A percentile compares a stretch with the other conserved stretches of the same genome.
phyloP scores from a whole-genome alignment of 2,797 vertebrate genomes.

The Sandelia bainsii region DNA sequence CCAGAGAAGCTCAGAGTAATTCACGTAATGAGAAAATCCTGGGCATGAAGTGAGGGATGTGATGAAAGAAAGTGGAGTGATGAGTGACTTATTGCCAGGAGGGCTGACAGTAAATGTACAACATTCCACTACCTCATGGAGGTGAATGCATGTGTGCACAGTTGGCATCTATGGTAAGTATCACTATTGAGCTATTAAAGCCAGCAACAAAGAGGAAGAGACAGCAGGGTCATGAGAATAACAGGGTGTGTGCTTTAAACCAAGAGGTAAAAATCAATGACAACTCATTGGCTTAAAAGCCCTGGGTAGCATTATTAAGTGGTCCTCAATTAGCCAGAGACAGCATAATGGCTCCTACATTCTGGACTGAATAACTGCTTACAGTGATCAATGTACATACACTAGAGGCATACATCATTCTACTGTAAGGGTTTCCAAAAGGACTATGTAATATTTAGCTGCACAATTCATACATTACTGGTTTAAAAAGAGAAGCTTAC shows the following conservation, averaged over 20 bases:
- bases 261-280: constrained; percentile 79
- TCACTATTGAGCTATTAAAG: constrained; percentile 72
- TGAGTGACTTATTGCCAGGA: constrained; percentile 69
- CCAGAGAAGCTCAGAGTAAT: constrained; percentile 38
- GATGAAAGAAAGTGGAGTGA: constrained; percentile 64
- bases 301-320: constrained; percentile 73
- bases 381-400: constrained; percentile 41
- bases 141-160: constrained; percentile 50
- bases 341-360: constrained; percentile 57
- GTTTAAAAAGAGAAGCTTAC: constrained; percentile 14
- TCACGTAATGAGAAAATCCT: constrained; percentile 39
- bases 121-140: constrained; percentile 73
- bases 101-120: constrained; percentile 70
- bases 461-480: constrained; percentile 14
- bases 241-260: constrained; percentile 53
- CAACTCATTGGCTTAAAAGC: constrained; percentile 83
- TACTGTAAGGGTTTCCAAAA: constrained; percentile 21
- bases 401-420: constrained; percentile 47
- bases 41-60: constrained; percentile 34
- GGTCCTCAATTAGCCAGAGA: constrained; percentile 76
- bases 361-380: constrained; percentile 50
- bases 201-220: constrained; percentile 45
- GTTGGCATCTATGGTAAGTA: constrained; percentile 54
- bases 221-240: constrained; percentile 54
- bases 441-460: constrained; percentile 14